phyloP scores from a whole-genome alignment of 2,888 invertebrate species.

The Mechanitis mazaeus region DNA sequence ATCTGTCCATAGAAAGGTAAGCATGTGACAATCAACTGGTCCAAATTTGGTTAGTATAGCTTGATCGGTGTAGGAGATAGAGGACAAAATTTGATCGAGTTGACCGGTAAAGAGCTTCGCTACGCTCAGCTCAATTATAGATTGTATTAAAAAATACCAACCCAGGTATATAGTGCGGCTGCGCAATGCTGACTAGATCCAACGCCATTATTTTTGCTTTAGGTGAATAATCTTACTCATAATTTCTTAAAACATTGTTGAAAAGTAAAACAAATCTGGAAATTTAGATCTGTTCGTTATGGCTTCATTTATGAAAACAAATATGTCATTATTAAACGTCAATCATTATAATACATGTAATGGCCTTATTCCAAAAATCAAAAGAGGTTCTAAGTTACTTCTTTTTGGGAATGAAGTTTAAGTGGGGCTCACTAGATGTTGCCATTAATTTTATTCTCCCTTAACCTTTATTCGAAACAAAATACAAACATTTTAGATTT shows the following conservation, averaged over 20 bases:
- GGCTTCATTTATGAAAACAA: slow-evolving; percentile 19
- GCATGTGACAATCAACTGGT: too few species aligned
- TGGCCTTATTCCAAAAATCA: background rate
- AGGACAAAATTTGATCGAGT: too few species aligned
- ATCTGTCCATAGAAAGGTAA: too few species aligned
- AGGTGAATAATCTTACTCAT: slow-evolving; percentile 30
- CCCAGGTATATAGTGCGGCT: slow-evolving; percentile 86
- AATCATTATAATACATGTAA: background rate
- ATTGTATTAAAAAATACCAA: slow-evolving; percentile 47
- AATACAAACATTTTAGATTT: too few species aligned
- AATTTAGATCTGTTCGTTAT: slow-evolving; percentile 14
- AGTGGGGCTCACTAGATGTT: too few species aligned
- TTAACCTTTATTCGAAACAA: too few species aligned
- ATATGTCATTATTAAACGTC: background rate
- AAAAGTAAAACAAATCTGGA: slow-evolving; percentile 9
- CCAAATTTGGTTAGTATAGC: too few species aligned
- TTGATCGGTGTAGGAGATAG: too few species aligned
- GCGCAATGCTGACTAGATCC: slow-evolving; percentile 79
- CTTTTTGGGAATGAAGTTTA: too few species aligned
- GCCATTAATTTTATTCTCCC: too few species aligned
- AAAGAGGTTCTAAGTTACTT: background rate
- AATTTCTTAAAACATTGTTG: slow-evolving; percentile 26
- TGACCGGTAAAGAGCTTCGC: too few species aligned
- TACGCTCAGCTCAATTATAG: too few species aligned
- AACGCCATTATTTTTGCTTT: slow-evolving; percentile 56